These are phyloP conservation scores for Trimorus sp. DNA, from an alignment of 2,888 invertebrate species.

Conservation along the genomic window DNA sequence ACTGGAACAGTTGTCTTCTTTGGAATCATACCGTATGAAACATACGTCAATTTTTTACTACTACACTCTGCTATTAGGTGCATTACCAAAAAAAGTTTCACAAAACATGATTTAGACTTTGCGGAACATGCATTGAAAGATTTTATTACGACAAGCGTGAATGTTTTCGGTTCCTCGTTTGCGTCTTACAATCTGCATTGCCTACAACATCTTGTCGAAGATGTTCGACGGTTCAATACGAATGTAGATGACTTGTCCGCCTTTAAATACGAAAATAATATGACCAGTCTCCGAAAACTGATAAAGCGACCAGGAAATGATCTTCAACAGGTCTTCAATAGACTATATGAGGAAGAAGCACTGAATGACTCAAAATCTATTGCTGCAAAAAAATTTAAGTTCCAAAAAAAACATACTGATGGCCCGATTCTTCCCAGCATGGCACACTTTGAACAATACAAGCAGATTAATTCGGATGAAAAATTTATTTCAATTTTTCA, in stretches of 20 bases:
- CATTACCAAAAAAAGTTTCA: slow-evolving; percentile 42
- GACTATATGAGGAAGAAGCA: not conserved
- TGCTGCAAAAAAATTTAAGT: not conserved
- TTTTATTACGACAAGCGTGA: no score
- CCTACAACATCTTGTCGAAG: no score
- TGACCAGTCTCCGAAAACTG: no score
- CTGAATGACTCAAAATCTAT: not conserved
- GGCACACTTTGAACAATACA: slow-evolving; percentile 1
- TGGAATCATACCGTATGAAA: slow-evolving; percentile 54
- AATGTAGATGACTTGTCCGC: no score
- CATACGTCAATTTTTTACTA: slow-evolving; percentile 69
- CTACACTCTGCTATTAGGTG: slow-evolving; percentile 68
- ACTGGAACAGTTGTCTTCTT: slow-evolving; percentile 68
- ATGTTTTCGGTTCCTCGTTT: slow-evolving; percentile 55
- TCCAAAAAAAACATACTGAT: slow-evolving; percentile 8
- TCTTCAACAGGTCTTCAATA: no score
- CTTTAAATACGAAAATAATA: no score
- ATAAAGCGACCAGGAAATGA: no score
- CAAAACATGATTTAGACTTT: slow-evolving; percentile 37
- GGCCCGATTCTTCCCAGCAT: not conserved
- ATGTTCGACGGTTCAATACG: no score
- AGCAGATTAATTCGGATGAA: not conserved
- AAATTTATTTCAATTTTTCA: slow-evolving; percentile 4
- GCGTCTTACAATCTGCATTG: slow-evolving; percentile 72
- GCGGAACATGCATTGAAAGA: slow-evolving; percentile 26